A percentile compares a stretch with the other conserved stretches of the same genome.
These are phyloP conservation scores for Meda fulgida DNA, from an alignment of 2,797 vertebrate genomes.

Conservation along the genomic window DNA sequence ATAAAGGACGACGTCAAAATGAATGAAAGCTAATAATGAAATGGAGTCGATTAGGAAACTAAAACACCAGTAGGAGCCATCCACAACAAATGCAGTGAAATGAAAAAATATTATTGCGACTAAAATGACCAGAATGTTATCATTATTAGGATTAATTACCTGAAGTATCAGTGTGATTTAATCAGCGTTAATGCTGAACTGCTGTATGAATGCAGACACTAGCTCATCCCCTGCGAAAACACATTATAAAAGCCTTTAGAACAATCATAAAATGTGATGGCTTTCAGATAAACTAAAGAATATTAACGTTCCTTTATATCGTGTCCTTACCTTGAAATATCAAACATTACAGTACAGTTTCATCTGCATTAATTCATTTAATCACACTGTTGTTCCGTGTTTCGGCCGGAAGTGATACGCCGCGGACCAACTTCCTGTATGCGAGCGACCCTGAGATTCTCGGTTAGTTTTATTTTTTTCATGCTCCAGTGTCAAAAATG, in stretches of 20 bases:
- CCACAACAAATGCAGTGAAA: background rate
- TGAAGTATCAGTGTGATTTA: background rate
- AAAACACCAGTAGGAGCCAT: background rate
- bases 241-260: background rate
- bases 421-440: conserved; percentile 29
- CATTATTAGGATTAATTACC: background rate
- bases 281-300: background rate
- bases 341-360: background rate
- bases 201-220: background rate
- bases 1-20: background rate
- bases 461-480: background rate
- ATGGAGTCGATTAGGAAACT: no score
- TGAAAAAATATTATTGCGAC: background rate
- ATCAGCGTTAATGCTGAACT: background rate
- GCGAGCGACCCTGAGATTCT: background rate
- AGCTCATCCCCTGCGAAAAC: background rate
- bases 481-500: background rate
- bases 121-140: background rate
- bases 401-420: background rate
- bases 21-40: background rate
- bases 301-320: background rate
- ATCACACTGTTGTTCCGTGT: conserved; percentile 8
- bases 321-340: background rate
- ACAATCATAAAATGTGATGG: no score
- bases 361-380: conserved; percentile 11